phyloP scores from a whole-genome alignment of 2,888 invertebrate species.

The Incurvaria masculella region DNA sequence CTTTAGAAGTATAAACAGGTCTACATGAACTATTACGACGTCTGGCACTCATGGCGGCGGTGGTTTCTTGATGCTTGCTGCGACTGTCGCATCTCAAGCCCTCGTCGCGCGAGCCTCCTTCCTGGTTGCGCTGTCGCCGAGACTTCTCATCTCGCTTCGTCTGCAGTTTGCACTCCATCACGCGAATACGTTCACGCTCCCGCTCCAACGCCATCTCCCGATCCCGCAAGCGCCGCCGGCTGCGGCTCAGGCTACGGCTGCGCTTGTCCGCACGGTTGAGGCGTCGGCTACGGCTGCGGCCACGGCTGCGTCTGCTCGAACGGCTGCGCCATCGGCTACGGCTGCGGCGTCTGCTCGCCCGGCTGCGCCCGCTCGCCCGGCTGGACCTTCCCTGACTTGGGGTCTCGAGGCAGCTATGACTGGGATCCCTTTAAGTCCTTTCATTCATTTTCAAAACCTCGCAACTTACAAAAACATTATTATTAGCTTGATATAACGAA shows the following conservation, averaged over 20 bases:
- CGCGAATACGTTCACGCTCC: not conserved
- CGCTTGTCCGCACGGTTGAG: not conserved
- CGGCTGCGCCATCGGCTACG: not conserved
- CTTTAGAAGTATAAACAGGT: constrained; percentile 9
- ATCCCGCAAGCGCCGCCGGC: not conserved
- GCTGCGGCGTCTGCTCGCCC: not conserved
- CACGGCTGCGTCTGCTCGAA: not conserved
- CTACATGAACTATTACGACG: constrained; percentile 7
- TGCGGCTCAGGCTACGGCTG: not conserved
- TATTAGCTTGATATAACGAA: no score
- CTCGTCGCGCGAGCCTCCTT: not conserved
- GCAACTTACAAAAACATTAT: no score
- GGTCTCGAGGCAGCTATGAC: no score
- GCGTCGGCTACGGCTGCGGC: not conserved
- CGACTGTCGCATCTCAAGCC: not conserved
- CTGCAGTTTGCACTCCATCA: not conserved
- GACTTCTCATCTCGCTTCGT: not conserved
- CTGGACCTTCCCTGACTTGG: no score
- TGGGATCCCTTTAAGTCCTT: no score
- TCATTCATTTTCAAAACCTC: no score
- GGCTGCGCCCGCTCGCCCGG: no score
- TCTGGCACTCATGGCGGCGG: no score
- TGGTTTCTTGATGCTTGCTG: not conserved
- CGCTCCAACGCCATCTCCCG: not conserved
- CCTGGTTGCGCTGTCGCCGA: not conserved